Evolutionary conservation across 2,113 vertebrate species (phyloP).

Genomic region (Toxotes jaculatrix): DNA sequence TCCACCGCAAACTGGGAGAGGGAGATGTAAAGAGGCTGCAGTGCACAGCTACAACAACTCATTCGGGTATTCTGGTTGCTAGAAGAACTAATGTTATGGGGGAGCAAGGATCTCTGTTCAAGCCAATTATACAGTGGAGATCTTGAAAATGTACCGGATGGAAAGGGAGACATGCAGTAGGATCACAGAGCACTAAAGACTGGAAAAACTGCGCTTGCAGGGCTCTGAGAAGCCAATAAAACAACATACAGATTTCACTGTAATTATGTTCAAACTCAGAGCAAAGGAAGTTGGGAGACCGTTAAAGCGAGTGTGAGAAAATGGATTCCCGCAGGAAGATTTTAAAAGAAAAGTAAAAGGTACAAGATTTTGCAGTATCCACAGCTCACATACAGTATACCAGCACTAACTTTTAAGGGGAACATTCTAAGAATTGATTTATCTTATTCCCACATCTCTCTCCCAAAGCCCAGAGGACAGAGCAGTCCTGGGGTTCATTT

Average conservation of each 20-base stretch:
- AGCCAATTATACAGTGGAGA: slow-evolving; percentile 42
- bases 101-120: slow-evolving; percentile 27
- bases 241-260: slow-evolving; percentile 60
- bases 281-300: slow-evolving; percentile 41
- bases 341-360: slow-evolving; percentile 18
- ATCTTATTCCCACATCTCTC: neutral
- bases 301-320: slow-evolving; percentile 45
- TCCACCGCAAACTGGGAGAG: slow-evolving; percentile 52
- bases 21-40: slow-evolving; percentile 31
- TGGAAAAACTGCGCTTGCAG: slow-evolving; percentile 35
- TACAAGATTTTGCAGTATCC: neutral
- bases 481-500: neutral
- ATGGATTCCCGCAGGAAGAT: slow-evolving; percentile 24
- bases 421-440: slow-evolving; percentile 1
- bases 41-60: slow-evolving; percentile 20
- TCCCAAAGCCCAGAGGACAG: slow-evolving; percentile 5
- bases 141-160: slow-evolving; percentile 49
- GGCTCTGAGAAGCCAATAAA: slow-evolving; percentile 61
- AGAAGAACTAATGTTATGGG: slow-evolving; percentile 44
- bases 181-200: slow-evolving; percentile 44
- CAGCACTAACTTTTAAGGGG: neutral
- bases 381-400: neutral
- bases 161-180: slow-evolving; percentile 42
- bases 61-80: slow-evolving; percentile 41
- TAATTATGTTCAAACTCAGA: slow-evolving; percentile 62